Base-by-base conservation (phyloP, 2,888 invertebrate genomes). In the Agonopterix subpropinquella region DNA sequence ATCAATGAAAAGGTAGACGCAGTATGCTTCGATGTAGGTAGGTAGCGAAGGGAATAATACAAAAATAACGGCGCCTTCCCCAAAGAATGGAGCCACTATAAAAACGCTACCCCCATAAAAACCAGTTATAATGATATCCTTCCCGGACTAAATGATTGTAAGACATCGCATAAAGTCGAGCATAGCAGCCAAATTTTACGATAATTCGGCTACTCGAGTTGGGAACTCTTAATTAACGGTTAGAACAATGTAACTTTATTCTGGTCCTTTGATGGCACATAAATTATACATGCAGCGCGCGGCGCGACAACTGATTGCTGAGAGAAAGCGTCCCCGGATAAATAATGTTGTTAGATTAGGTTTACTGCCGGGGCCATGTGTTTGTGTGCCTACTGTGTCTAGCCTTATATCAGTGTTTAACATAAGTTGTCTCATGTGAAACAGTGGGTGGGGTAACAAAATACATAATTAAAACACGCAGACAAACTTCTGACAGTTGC, bases 101-200 rank as follows among this genome's bases (percentile, higher is more conserved):
- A 80, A 73, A 77, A 68, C 64, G 64, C 62, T 62, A 70, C 70
- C 73, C 65, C 67, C 61, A 73, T 77, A 78, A 78, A 80, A 79
- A 72, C 60, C 61, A 55, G 73, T 70, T 67, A 72, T 76, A 75
- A 79, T 73, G 70, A 77, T 76, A 74, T 73, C 73, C 68, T 59
- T 64, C 64, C 60, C 67, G 63, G 69, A 70, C 72, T 65, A 69
- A 76, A 77, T 75, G 72, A 77, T 74, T 70, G 76, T 73, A 69
- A 65, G 67, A 73, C 70, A 70, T 59, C 64, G 66, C 64, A 61
- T 71, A 64, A 73, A 71, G 56, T 51, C 58, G 53, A 56, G 53
- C 58, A 61, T 64, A 57, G 64, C 60, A 55, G 57, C 52, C 61
- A 61, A 47, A 47, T 67, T 77, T 76, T 70, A 77, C 72, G 76